A percentile compares a stretch with the other conserved stretches of the same genome.
phyloP scores from a whole-genome alignment of 2,797 vertebrate genomes.

The Acrossocheilus wenchowensis region DNA sequence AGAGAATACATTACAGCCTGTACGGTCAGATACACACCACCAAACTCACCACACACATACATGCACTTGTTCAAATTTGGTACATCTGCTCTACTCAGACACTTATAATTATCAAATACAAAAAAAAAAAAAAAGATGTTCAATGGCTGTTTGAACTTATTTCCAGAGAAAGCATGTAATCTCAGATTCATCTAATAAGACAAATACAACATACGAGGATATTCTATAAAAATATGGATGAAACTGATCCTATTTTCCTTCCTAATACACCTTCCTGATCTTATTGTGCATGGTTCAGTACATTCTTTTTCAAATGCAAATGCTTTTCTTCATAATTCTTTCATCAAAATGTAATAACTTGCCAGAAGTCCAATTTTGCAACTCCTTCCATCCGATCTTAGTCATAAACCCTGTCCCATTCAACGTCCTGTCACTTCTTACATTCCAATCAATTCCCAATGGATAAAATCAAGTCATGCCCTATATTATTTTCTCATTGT shows the following conservation, averaged over 20 bases:
- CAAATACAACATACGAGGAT: background rate
- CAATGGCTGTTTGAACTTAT: background rate
- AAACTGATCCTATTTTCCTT: background rate
- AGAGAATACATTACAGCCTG: background rate
- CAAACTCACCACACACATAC: background rate
- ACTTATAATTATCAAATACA: background rate
- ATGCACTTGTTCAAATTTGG: background rate
- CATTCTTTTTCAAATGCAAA: background rate
- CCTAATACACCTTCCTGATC: background rate
- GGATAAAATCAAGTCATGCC: background rate
- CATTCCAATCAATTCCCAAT: background rate
- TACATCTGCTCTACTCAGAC: background rate
- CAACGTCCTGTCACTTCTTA: background rate
- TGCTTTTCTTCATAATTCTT: background rate
- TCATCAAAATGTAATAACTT: background rate
- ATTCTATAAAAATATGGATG: too few relatives aligned
- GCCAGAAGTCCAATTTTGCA: background rate
- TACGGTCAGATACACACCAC: background rate
- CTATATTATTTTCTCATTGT: too few relatives aligned
- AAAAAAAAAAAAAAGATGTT: too few relatives aligned
- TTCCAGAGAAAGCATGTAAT: background rate
- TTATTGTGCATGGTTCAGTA: background rate
- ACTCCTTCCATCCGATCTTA: background rate
- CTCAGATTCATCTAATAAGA: background rate
- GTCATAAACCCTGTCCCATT: background rate